Evolutionary conservation across 2,797 vertebrate genomes (phyloP), one percentile per base, ranked within the genome.

Genomic region (Anguilla anguilla): DNA sequence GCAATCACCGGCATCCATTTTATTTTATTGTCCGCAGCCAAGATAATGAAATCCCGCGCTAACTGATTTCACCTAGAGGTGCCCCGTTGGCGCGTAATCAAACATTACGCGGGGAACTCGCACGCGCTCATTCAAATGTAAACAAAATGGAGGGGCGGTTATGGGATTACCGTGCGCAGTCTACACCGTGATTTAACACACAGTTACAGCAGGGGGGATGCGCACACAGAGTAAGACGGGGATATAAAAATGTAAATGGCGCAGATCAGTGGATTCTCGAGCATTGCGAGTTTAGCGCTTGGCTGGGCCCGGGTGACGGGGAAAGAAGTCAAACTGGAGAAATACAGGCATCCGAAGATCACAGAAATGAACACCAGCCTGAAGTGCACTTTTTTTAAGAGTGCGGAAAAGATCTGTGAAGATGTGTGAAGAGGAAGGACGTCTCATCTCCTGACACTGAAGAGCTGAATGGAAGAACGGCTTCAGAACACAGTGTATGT

Each of bases 1-100:
- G 85, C 59, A 86, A 86, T 55, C 84, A 69, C 74, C 72, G 85
- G 59, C 25, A 53, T 77, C 55, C 59, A 57, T 31, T 83, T 77
- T 77, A 35, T 82, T 83, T 85, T 55, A 88, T 39, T 19, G 15
- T 84, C 83, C 3, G 46, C 39, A 51, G 17, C 69, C 69, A 39
- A 72, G 13, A 84, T 39, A 69, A 67, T 39, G 5, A 85, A 39
- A 85, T 61, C 35, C 84, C 22, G 9, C 43, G 19, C 17, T 67
- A 2, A 43, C 35, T 10, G 39, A 35, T 35, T 67, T 86, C 69
- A 83, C 57, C 61, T 86, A 85, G 28, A 15, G 15, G 4, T 79
- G 53, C 28, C 46, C 67, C 46, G 72, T 3, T 49, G 0, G 84
- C 31, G 11, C 3, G 43, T 17, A 43, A 39, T 74, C 46, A 77